phyloP scores from a whole-genome alignment of 2,797 vertebrate genomes.

The Uromys caudimaculatus region DNA sequence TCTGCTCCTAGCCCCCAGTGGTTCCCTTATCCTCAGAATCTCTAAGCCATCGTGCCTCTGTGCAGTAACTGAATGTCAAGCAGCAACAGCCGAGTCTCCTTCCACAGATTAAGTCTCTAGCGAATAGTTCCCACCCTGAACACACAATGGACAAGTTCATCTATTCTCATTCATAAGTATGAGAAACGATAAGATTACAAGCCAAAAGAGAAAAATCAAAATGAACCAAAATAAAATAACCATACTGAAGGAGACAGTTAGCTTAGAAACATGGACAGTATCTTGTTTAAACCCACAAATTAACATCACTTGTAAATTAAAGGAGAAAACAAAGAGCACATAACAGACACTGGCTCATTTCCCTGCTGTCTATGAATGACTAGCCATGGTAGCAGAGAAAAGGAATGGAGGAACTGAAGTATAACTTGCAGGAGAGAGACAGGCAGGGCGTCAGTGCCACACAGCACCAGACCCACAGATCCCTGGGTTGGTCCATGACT shows the following conservation, averaged over 20 bases:
- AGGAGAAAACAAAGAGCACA: neutral
- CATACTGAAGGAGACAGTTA: neutral
- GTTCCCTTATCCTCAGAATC: neutral
- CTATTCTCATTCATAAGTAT: neutral
- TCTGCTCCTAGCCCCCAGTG: neutral
- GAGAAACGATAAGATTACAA: neutral
- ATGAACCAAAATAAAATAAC: neutral
- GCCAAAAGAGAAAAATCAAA: neutral
- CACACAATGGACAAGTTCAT: neutral
- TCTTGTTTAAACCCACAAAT: neutral
- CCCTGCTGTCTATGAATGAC: neutral
- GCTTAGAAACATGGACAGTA: neutral
- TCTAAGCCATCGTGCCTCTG: neutral
- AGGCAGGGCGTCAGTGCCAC: neutral
- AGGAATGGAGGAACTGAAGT: neutral
- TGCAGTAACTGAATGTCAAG: neutral
- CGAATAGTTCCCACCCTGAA: accelerated
- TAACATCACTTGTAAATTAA: neutral
- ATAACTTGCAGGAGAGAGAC: too few relatives aligned
- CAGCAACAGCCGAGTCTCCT: neutral
- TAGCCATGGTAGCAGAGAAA: neutral
- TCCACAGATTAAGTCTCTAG: neutral
- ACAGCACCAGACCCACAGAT: accelerated
- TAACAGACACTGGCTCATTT: neutral
- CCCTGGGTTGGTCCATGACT: accelerated